Conservation (phyloP, 1,140 invertebrate genomes). For the Drosophila insularis region DNA sequence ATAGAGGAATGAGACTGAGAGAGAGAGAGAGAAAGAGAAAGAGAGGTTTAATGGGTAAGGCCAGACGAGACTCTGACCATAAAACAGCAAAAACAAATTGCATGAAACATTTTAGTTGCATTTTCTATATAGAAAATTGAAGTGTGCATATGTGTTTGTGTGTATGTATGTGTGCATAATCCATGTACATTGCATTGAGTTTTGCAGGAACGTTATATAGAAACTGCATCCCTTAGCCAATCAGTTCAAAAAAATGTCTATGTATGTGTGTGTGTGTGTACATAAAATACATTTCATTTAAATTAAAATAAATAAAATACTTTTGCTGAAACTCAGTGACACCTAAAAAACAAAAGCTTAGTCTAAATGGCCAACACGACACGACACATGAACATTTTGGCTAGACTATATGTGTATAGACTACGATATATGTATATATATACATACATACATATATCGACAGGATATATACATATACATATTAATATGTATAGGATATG, state of each 20-base stretch:
- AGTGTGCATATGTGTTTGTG: constrained; percentile 9
- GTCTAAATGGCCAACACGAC: constrained; percentile 45
- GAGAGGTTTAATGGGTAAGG: background rate
- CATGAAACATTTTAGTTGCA: constrained; percentile 77
- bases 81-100: constrained; percentile 74
- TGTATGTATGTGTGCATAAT: constrained; percentile 45
- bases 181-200: constrained; percentile 44
- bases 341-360: constrained; percentile 66
- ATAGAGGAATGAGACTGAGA: background rate
- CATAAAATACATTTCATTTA: constrained; percentile 80
- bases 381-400: constrained; percentile 39
- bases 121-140: constrained; percentile 68
- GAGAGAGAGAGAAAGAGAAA: background rate
- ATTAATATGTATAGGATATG: constrained; percentile 2
- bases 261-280: constrained; percentile 25
- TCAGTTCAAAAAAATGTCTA: constrained; percentile 38
- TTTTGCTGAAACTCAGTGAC: constrained; percentile 8
- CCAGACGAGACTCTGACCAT: constrained; percentile 58
- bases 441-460: background rate
- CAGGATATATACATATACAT: background rate
- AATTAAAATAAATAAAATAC: constrained; percentile 79
- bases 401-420: background rate
- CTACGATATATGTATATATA: background rate
- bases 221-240: constrained; percentile 51
- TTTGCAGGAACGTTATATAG: constrained; percentile 25